A percentile compares a stretch with the other conserved stretches of the same genome.
Evolutionary conservation across 2,888 invertebrate genomes (phyloP).

Genomic region (Nephrotoma guestfalica): DNA sequence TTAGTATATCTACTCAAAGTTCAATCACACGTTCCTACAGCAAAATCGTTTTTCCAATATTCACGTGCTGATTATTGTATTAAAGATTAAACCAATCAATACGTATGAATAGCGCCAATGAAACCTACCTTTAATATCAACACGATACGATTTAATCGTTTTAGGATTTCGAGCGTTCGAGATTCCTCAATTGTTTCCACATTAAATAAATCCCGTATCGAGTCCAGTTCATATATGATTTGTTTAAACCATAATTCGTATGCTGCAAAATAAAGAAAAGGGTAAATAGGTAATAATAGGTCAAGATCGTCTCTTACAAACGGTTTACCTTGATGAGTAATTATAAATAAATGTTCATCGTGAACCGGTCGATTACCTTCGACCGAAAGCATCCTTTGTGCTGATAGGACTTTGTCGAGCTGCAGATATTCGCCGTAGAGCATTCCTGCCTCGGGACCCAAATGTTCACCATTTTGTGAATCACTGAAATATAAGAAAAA

Average conservation of each 20-base stretch:
- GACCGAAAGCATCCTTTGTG: conserved; percentile 68
- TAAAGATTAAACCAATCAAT: background rate
- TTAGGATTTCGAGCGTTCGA: conserved; percentile 83
- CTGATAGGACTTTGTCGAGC: conserved; percentile 70
- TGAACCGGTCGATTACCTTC: conserved; percentile 65
- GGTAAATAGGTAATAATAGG: background rate
- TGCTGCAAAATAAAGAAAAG: conserved; percentile 40
- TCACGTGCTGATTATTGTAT: background rate
- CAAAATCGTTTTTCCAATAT: background rate
- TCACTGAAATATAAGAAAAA: background rate
- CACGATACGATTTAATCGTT: conserved; percentile 79
- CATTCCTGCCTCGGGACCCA: conserved; percentile 61
- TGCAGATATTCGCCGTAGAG: conserved; percentile 83
- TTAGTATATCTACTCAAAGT: background rate
- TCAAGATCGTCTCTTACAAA: background rate
- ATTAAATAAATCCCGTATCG: conserved; percentile 67
- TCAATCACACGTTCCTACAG: background rate
- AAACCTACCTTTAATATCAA: conserved; percentile 71
- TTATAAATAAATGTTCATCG: conserved; percentile 94
- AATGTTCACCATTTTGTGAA: conserved; percentile 37
- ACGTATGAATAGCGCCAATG: background rate
- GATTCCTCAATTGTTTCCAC: conserved; percentile 70
- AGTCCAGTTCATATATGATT: conserved; percentile 93
- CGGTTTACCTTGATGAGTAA: conserved; percentile 88
- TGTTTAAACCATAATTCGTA: conserved; percentile 99